These are phyloP conservation scores for Triplophysa rosa DNA, from an alignment of 2,113 vertebrate species.

Conservation along the genomic window DNA sequence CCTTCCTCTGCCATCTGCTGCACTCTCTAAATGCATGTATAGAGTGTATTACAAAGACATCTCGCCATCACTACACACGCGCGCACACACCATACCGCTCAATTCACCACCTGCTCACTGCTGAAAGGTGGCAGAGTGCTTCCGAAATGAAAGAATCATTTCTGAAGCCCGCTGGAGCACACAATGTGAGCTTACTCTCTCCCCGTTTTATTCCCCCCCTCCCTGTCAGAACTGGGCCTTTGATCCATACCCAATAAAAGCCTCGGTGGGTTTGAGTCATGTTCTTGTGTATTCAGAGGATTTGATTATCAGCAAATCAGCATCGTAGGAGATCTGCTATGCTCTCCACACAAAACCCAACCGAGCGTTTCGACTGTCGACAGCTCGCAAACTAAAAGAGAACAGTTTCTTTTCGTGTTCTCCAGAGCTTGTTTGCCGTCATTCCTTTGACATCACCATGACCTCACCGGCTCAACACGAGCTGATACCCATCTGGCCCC, in stretches of 20 bases:
- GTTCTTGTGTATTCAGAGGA: slow-evolving; percentile 14
- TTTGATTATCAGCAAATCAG: slow-evolving; percentile 22
- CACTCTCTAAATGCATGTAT: slow-evolving; percentile 65
- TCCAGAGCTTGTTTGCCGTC: slow-evolving; percentile 8
- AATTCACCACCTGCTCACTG: slow-evolving; percentile 44
- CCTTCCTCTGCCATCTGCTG: slow-evolving; percentile 72
- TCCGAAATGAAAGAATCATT: neutral
- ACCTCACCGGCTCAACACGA: slow-evolving; percentile 20
- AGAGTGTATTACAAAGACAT: slow-evolving; percentile 67
- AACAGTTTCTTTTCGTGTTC: neutral
- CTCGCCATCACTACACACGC: slow-evolving; percentile 52
- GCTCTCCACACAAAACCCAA: slow-evolving; percentile 8
- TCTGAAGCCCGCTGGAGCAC: neutral
- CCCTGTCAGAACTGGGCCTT: neutral
- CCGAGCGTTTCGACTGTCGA: neutral
- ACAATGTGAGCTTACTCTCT: slow-evolving; percentile 1
- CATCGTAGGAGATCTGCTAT: slow-evolving; percentile 15
- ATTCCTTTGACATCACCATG: slow-evolving; percentile 1
- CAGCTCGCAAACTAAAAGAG: neutral
- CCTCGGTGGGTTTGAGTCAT: slow-evolving; percentile 24
- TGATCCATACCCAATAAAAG: slow-evolving; percentile 18
- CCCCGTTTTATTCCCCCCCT: neutral
- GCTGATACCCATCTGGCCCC: slow-evolving; percentile 39
- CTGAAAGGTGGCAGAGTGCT: slow-evolving; percentile 27
- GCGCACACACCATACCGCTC: slow-evolving; percentile 25